phyloP scores from a whole-genome alignment of 2,888 invertebrate species.

The Cheilosia soror region DNA sequence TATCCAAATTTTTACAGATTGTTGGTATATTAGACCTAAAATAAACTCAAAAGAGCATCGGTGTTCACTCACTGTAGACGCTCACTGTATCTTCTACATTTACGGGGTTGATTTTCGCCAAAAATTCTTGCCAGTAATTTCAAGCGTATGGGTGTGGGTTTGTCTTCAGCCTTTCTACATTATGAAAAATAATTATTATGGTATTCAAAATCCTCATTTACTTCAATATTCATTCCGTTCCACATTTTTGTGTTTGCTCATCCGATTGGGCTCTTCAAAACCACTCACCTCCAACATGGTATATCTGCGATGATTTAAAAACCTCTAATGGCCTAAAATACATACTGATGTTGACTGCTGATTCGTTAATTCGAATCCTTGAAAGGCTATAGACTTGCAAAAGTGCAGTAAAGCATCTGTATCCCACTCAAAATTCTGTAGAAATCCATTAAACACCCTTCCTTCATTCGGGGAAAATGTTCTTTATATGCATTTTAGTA shows the following conservation, averaged over 20 bases:
- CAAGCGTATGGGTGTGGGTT: no score
- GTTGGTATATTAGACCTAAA: no score
- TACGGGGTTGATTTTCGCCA: no score
- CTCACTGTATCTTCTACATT: no score
- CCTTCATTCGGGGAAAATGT: not conserved
- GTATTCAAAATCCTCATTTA: not conserved
- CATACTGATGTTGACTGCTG: slow-evolving; percentile 60
- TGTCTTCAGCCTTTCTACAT: no score
- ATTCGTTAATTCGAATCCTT: slow-evolving; percentile 65
- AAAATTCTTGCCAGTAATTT: no score
- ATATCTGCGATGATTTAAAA: slow-evolving; percentile 31
- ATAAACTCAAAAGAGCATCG: no score
- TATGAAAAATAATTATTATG: no score
- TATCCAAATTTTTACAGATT: no score
- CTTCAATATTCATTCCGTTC: not conserved
- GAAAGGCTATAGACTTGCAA: slow-evolving; percentile 36
- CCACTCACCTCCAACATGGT: not conserved
- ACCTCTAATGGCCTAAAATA: slow-evolving; percentile 57
- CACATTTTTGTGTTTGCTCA: not conserved
- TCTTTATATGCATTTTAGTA: no score
- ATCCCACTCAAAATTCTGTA: slow-evolving; percentile 19
- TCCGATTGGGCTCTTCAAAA: slow-evolving; percentile 4
- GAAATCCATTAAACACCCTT: slow-evolving; percentile 65
- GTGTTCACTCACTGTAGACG: no score
- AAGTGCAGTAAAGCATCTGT: slow-evolving; percentile 6